Conservation (phyloP, 2,113 vertebrate species). For the Siniperca knerii region DNA sequence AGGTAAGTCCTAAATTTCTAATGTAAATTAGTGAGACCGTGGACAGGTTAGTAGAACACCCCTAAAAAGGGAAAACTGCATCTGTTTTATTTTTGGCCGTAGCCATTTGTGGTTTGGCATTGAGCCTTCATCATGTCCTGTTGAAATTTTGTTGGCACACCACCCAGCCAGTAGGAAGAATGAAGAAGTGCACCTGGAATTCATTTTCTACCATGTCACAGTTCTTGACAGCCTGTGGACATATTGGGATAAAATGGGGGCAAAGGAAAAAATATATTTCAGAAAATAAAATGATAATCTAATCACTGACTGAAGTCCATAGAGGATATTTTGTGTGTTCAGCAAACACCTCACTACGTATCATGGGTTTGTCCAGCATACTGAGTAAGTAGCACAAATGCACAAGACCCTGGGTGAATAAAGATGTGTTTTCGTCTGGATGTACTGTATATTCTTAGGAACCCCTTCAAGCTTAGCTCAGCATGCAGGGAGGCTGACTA, state of each 20-base stretch:
- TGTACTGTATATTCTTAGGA: conserved; percentile 13
- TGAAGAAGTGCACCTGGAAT: conserved; percentile 36
- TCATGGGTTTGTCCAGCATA: background rate
- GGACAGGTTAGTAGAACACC: background rate
- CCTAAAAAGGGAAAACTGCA: background rate
- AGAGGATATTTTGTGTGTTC: background rate
- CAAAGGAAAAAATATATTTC: background rate
- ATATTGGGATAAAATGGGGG: background rate
- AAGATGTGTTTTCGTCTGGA: conserved; percentile 14
- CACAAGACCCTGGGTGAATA: conserved; percentile 10
- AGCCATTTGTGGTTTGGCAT: conserved; percentile 40
- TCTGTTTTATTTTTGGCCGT: conserved; percentile 3
- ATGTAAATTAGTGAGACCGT: background rate
- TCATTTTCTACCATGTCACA: background rate
- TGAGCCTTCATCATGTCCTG: conserved; percentile 10
- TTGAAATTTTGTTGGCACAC: conserved; percentile 14
- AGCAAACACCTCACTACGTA: background rate
- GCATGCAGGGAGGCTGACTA: conserved; percentile 19
- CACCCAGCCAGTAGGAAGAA: background rate
- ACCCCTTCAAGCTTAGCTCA: conserved; percentile 16
- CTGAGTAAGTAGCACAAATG: background rate
- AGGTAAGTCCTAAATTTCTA: conserved; percentile 83
- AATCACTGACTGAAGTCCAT: background rate
- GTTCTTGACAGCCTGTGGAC: background rate
- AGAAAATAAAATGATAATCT: background rate